Base-by-base conservation (phyloP, 2,113 vertebrate species). In the Phaethornis superciliosus region DNA sequence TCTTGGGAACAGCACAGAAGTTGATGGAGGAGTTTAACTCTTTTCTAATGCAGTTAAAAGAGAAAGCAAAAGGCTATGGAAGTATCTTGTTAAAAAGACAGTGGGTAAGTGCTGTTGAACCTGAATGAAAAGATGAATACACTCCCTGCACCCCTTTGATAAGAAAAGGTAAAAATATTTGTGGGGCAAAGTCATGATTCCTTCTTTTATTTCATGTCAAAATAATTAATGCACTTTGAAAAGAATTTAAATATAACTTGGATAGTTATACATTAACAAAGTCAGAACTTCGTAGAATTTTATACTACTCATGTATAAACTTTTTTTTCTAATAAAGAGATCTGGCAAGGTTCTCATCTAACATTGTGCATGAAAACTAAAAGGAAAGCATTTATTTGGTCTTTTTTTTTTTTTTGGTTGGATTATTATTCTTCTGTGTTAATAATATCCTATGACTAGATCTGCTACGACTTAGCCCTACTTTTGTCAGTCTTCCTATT, bases 191-290 rank as follows among this genome's bases (percentile, higher is more conserved):
- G 64, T 30, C 9, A 58, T 0, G 0, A 51, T 84, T 89, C 67
- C 27, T 59, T 51, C 18, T 93, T 85, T 46, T 44, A 42, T 84
- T 90, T 92, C 2, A 63, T 76, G 87, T 81, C 60, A 59, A 87
- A 84, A 85, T 60, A 33, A 44, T 72, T 40, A 65, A 69, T 17
- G 56, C 46, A 77, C 42, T 80, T 85, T 3, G 6, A 70, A 88
- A 88, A 58, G 24, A 58, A 72, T 44, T 76, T 68, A 60, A 72
- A 47, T 81, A 24, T 62, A 80, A 83, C 42, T 21, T 90, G 64
- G 27, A 76, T 77, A 92, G 75, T 65, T 62, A 94, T 37, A 76
- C 37, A 87, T 92, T 72, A n/a, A n/a, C n/a, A n/a, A n/a, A n/a
- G n/a, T n/a, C n/a, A n/a, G n/a, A n/a, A n/a, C n/a, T n/a, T n/a